A percentile compares a stretch with the other conserved stretches of the same genome.
These are phyloP conservation scores for Pundamilia nyererei DNA, from an alignment of 2,113 vertebrate genomes.

Conservation along the genomic window DNA sequence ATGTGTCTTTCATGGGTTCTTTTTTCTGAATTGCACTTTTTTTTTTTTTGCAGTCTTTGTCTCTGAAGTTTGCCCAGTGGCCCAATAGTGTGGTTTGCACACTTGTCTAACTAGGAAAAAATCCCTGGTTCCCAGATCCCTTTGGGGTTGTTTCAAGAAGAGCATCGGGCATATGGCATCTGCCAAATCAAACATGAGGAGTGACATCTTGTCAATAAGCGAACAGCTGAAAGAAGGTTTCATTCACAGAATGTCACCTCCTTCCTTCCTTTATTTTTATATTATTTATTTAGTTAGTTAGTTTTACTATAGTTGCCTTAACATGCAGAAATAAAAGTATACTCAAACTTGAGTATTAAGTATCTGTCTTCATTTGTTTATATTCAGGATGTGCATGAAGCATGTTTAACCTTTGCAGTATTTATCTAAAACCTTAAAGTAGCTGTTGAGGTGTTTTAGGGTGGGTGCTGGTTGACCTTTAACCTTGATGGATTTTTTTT, in stretches of 20 bases:
- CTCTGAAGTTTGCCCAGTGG: background rate
- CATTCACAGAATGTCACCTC: background rate
- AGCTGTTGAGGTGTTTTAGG: background rate
- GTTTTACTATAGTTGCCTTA: background rate
- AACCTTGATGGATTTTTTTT: background rate
- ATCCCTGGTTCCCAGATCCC: background rate
- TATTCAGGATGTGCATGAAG: background rate
- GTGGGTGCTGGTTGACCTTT: background rate
- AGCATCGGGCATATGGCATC: background rate
- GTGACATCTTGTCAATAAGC: background rate
- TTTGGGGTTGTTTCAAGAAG: background rate
- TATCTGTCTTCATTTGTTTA: background rate
- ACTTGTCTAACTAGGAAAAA: background rate
- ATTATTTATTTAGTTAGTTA: background rate
- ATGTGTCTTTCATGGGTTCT: background rate
- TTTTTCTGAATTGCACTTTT: background rate
- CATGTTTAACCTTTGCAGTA: background rate
- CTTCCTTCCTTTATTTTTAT: background rate
- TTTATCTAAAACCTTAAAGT: background rate
- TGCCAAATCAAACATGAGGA: background rate
- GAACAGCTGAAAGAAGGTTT: background rate
- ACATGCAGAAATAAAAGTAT: background rate
- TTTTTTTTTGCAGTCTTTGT: background rate
- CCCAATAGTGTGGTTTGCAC: background rate
- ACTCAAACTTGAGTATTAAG: background rate